Evolutionary conservation across 2,113 vertebrate genomes (phyloP), one percentile per base, ranked within the genome.

Genomic region (Hyperopisus bebe): DNA sequence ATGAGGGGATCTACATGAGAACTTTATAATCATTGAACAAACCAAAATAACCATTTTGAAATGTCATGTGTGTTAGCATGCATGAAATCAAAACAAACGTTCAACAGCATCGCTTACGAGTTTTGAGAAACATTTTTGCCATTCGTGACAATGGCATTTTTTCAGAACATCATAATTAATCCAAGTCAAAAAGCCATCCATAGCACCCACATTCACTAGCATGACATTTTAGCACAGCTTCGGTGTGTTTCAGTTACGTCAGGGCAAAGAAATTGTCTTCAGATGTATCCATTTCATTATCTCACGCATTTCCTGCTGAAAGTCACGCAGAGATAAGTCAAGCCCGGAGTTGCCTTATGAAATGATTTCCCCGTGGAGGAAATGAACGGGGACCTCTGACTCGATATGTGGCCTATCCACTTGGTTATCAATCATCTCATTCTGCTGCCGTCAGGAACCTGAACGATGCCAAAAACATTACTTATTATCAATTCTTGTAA

Each of bases 41-140:
- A 86, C 83, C 83, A 85, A 50, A 86, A 86, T 17, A 86, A 50
- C 44, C 83, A 50, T 31, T n/a, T 86, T 86, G n/a, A 50, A 48
- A 86, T 48, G 46, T 24, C 2, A 46, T 13, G 13, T 35, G 84
- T 35, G 47, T 86, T 9, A 87, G 53, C 27, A 21, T 62, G 51
- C 35, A 88, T 24, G 42, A 88, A 39, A 24, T 44, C 4, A 62
- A 66, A 39, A 46, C 24, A 13, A 88, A 10, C 39, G 5, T 66
- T 58, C 10, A 17, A 39, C n/a, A 87, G 15, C 17, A 62, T 1
- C 17, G 17, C 39, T 51, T n/a, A 7, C 0, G 21, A 17, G 8
- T 66, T 10, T 44, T 83, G 80, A 24, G 19, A 83, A 83, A 83
- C 13, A 0, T 51, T 51, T 51, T 53, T 17, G 27, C 85, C 27